Base-by-base conservation (phyloP, 2,113 vertebrate genomes). In the Colinus virginianus region DNA sequence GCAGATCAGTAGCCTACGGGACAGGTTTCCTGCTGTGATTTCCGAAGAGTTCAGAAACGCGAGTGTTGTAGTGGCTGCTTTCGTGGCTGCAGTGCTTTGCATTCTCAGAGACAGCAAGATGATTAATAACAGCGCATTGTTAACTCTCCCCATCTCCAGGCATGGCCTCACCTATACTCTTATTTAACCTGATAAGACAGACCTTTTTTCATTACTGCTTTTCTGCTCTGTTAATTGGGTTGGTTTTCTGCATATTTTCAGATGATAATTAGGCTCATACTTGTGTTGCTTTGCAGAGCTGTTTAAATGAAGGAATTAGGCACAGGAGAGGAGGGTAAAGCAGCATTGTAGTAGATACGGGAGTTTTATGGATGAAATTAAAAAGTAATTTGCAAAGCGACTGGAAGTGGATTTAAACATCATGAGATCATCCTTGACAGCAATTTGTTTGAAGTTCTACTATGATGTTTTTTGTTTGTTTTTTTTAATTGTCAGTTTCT, bases 371-470 rank as follows among this genome's bases (percentile, higher is more conserved):
- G 93, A 38, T 78, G 82, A 93, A 96, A 92, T 93, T 90, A 85
- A 84, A 87, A 68, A 82, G 86, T 91, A 95, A 95, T 95, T 93
- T 95, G 85, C 92, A 94, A 94, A 96, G 89, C 16, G 13, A 69
- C 62, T 94, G 75, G 63, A 83, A 84, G 67, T 88, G 68, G 59
- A 38, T 88, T 90, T 92, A 95, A 87, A 93, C 72, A 84, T 86
- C 95, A 51, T 92, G 90, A 93, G 96, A 92, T 92, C 94, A 88
- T 96, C 84, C 83, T 89, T 94, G 87, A 94, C 91, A 94, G 91
- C 87, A 81, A 62, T 68, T 83, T 93, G 84, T 62, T 90, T 94
- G 69, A 88, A 88, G 82, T 90, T 96, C 90, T 92, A 67, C 93
- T 95, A 90, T 90, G 91, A 93, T 96, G 93, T 81, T 76, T 92